Conservation (phyloP, 1,140 invertebrate species). For the Acyrthosiphon pisum region DNA sequence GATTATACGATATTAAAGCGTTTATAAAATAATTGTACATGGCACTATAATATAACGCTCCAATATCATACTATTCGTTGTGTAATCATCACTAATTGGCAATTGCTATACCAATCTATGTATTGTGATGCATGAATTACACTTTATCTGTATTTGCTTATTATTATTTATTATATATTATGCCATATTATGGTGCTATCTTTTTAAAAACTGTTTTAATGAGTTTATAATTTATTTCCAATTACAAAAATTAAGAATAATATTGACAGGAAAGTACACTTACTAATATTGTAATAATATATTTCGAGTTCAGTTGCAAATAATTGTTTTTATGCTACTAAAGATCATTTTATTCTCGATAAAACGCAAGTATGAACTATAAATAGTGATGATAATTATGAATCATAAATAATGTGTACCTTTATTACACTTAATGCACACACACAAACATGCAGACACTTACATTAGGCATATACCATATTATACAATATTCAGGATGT, state of each 20-base stretch:
- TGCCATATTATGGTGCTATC: background rate
- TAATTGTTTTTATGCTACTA: background rate
- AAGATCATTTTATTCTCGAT: background rate
- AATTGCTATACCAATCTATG: background rate
- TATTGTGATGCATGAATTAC: no score
- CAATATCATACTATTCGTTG: background rate
- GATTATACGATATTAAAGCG: background rate
- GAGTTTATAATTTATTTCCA: background rate
- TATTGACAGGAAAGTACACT: background rate
- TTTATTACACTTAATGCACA: background rate
- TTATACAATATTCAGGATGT: background rate
- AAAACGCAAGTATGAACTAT: background rate
- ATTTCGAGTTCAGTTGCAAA: background rate
- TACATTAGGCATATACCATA: no score
- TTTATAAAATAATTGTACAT: background rate
- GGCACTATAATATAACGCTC: background rate
- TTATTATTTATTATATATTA: no score
- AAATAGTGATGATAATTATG: background rate
- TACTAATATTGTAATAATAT: background rate
- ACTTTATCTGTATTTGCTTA: no score
- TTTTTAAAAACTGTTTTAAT: background rate
- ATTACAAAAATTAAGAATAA: background rate
- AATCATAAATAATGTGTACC: background rate
- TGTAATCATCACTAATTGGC: no score
- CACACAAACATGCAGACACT: background rate